phyloP scores from a whole-genome alignment of 2,888 invertebrate species.

The Micropterix aruncella region DNA sequence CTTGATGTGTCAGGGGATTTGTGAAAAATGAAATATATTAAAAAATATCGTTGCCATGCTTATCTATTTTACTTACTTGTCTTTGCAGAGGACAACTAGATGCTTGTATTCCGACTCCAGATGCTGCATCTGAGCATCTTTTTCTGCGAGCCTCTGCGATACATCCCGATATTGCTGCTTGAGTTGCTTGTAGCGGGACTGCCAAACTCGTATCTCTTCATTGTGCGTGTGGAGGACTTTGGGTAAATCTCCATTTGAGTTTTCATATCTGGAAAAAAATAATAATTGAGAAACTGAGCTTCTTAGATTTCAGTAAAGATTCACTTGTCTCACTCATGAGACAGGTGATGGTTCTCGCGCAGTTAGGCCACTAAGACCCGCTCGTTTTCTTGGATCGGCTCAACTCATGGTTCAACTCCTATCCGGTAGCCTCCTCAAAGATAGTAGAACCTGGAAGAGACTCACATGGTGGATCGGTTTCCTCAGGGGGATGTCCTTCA shows the following conservation, averaged over 20 bases:
- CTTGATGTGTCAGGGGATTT: background rate
- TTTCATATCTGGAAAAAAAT: constrained; percentile 49
- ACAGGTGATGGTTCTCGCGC: too few species aligned
- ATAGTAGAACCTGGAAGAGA: too few species aligned
- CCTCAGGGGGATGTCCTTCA: too few species aligned
- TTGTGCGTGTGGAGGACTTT: constrained; percentile 61
- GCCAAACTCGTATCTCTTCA: constrained; percentile 62
- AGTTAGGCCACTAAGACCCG: too few species aligned
- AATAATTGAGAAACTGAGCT: too few species aligned
- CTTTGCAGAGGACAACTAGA: constrained; percentile 53
- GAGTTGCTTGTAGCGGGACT: constrained; percentile 52
- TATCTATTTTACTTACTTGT: constrained; percentile 31
- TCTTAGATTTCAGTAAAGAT: too few species aligned
- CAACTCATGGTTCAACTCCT: too few species aligned
- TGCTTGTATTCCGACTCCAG: constrained; percentile 57
- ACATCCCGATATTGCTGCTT: constrained; percentile 47
- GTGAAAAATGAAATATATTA: background rate
- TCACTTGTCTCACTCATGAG: too few species aligned
- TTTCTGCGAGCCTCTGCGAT: constrained; percentile 49
- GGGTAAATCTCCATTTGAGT: constrained; percentile 63
- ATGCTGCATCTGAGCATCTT: constrained; percentile 50
- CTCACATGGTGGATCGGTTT: too few species aligned
- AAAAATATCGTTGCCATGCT: constrained; percentile 1
- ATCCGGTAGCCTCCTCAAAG: too few species aligned
- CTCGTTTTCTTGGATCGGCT: too few species aligned